Evolutionary conservation across 1,140 invertebrate species (phyloP).

Genomic region (Fopius arisanus): DNA sequence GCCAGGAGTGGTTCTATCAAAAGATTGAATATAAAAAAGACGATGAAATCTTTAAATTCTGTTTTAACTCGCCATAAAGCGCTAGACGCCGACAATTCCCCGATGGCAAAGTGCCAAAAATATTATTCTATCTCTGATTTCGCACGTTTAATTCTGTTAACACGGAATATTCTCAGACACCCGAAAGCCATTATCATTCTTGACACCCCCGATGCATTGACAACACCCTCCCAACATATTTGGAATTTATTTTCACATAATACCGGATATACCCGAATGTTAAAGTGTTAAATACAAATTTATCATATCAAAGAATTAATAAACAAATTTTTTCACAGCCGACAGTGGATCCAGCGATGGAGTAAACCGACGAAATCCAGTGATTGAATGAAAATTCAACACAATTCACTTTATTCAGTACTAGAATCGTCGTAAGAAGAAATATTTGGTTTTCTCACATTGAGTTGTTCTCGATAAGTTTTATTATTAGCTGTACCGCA

Average conservation of each 20-base stretch:
- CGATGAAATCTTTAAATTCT: background rate
- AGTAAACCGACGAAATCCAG: no score
- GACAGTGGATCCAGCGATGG: background rate
- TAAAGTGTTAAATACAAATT: background rate
- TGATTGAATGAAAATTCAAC: no score
- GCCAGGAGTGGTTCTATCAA: no score
- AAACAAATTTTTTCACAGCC: conserved; percentile 8
- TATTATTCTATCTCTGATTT: background rate
- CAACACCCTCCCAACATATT: background rate
- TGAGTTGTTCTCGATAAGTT: conserved; percentile 21
- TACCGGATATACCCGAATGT: conserved; percentile 2
- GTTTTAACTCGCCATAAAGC: background rate
- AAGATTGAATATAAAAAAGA: background rate
- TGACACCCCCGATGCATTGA: background rate
- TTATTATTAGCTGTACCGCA: conserved; percentile 32
- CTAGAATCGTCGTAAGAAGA: conserved; percentile 3
- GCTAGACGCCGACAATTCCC: background rate
- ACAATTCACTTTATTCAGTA: background rate
- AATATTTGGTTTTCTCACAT: conserved; percentile 30
- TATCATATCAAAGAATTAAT: background rate
- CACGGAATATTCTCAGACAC: conserved; percentile 4
- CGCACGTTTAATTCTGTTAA: background rate
- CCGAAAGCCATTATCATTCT: conserved; percentile 18
- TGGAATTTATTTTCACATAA: background rate
- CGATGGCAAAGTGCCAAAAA: background rate